Evolutionary conservation across 2,888 invertebrate species (phyloP), one percentile per base, ranked within the genome.

Genomic region (Caenorhabditis uteleia): DNA sequence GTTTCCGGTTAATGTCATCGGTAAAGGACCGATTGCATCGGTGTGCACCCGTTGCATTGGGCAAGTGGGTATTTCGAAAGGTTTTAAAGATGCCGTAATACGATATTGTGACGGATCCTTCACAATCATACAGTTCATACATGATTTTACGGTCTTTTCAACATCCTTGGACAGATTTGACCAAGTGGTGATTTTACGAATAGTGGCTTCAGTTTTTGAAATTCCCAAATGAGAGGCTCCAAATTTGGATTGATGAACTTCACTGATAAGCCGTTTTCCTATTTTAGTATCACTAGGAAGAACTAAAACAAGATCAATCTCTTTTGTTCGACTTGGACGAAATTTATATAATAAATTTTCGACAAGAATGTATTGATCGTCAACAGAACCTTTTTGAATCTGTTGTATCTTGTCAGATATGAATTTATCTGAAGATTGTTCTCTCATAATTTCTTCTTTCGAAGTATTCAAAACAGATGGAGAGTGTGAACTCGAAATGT

Each of bases 1-100:
- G 21, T 68, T 51, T 20, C 56, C 64, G 31, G 38, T 23, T 1
- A 34, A 12, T 1, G 66, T 61, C 12, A 33, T 14, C 10, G 59
- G 64, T 0, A 70, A 33, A 10, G 59, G 59, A 29, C 70, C 70
- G 10, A 48, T 18, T 3, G 59, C 29, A 38, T 70, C 67, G 16
- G 48, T 42, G 27, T 67, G 58, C 3, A 61, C 27, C 25, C 57
- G 16, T 23, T 53, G 31, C 36, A 56, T 66, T 29, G 68, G 68
- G 21, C 18, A 4, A 7, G 5, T n/a, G 0, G 47, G 20, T 8
- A 18, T 23, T 20, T 53, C 46, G 14, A 58, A 27, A 14, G 16
- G 29, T 42, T 34, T 26, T n/a, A 42, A 26, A 6, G 31, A 14
- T 3, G 34, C 42, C n/a, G 14, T 23, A 14, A 38, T 45, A 2